Evolutionary conservation across 2,113 vertebrate species (phyloP), one percentile per base, ranked within the genome.

Genomic region (Bungarus multicinctus): DNA sequence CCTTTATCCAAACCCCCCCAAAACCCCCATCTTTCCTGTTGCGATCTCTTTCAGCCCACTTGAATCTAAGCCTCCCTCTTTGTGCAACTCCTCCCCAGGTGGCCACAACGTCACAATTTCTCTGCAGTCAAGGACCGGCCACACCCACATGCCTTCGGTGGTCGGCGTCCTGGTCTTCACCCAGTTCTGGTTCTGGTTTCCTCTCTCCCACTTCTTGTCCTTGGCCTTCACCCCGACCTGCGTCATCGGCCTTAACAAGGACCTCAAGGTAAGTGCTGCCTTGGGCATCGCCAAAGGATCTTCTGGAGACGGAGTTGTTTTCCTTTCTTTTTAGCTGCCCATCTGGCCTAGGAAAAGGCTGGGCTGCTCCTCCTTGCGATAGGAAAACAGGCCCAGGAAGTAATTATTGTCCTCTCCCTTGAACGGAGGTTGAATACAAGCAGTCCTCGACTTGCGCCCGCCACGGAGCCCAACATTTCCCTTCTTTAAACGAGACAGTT

Each of bases 151-250:
- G 99, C 99, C 99, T 2, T 99, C 99, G 0, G 98, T 99, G 95
- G 99, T 99, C 47, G 99, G 99, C 2, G 98, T 99, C 93, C 97
- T 99, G 95, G 99, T 99, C 96, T 99, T 99, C 95, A 99, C 99
- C 88, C 99, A 99, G 98, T 99, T 99, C 98, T 99, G 99, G 99
- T 99, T 99, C 97, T 99, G 99, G 99, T 99, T 99, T 96, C 99
- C 99, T 0, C 98, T 99, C 89, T 99, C 99, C 60, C 99, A 99
- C 96, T 99, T 99, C 96, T 94, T 99, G 95, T 99, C 99, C 0
- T 94, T 99, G 97, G 98, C 99, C 91, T 99, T 99, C 96, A 99
- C 99, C n/a, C 99, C 99, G 81, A 99, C 99, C 4, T 99, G 99
- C 95, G 99, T 99, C 96, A 99, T 99, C 55, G 98, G 99, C 94